Base-by-base conservation (phyloP, 2,888 invertebrate genomes). In the Hylaea fasciaria region DNA sequence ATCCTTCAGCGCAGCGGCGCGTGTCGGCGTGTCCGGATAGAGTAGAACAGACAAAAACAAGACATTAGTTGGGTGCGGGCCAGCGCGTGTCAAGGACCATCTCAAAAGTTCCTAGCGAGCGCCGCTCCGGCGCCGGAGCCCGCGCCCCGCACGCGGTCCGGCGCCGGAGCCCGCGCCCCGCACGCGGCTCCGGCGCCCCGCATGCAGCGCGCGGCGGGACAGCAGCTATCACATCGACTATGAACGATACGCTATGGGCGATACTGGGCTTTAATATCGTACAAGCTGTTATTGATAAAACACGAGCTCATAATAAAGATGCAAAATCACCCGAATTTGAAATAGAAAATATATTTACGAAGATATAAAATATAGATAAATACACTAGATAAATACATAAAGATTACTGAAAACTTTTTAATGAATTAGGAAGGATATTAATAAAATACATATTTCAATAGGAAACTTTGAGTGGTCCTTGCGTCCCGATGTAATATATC, bases 381-480 rank as follows among this genome's bases (percentile, higher is more conserved):
- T 64, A 67, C 51, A 68, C 62, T 68, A 76, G 69, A 74, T 68
- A 76, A 69, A 74, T 73, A 79, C 76, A 76, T 74, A 72, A 74
- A 74, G 76, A 69, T 70, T 73, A 74, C 68, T 74, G 71, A 77
- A 73, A 77, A 65, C 70, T 70, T 69, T 55, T 57, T 76, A 76
- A 74, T 74, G 74, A 68, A 72, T 73, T 69, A 64, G 59, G 60
- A 77, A 76, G 74, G 72, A 79, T 70, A 80, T 77, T 74, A 77
- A 68, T 78, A 76, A 74, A 76, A 77, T 46, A 67, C 37, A 74
- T 76, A 78, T 75, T 78, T 82, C 74, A 85, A 85, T 93, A 94
- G 94, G 94, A 94, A 94, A 93, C 89, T 94, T 95, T 95, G 95
- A 95, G 95, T 95, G 95, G 95, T 95, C 95, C 95, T 95, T 95